These are phyloP conservation scores for Stylophora pistillata DNA, from an alignment of 64 coral and sea anemone genomes.

Conservation along the genomic window DNA sequence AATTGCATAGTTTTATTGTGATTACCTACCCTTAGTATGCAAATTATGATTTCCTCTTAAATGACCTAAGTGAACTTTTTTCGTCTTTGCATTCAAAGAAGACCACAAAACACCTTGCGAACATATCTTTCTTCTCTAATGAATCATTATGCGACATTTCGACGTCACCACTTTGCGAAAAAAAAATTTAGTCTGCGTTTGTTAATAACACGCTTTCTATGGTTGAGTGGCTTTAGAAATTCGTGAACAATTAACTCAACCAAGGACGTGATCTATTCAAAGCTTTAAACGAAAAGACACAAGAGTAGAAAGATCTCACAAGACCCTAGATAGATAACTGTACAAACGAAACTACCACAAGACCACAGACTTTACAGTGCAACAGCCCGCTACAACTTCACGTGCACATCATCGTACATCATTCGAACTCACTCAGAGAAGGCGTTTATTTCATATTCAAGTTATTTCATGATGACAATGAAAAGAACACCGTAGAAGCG, in stretches of 20 bases:
- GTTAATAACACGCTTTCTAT: neutral
- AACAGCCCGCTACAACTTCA: no score
- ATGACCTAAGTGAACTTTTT: no score
- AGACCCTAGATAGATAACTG: neutral
- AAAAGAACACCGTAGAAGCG: neutral
- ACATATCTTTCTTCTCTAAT: no score
- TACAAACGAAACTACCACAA: neutral
- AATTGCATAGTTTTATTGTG: no score
- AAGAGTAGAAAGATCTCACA: neutral
- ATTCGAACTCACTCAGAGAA: neutral
- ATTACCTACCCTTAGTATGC: no score
- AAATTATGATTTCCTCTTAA: no score
- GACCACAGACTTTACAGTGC: neutral
- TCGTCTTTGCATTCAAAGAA: no score
- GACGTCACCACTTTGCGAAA: no score
- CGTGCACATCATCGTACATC: no score
- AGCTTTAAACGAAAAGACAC: neutral
- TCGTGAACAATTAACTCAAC: conserved; percentile 22
- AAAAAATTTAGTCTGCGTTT: neutral
- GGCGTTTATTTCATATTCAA: neutral
- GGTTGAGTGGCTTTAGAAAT: conserved; percentile 39
- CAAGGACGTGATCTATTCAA: neutral
- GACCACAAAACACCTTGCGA: no score
- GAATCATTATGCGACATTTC: no score
- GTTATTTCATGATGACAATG: neutral